These are phyloP conservation scores for Agrotis ipsilon DNA, from an alignment of 2,888 invertebrate genomes.

Conservation along the genomic window DNA sequence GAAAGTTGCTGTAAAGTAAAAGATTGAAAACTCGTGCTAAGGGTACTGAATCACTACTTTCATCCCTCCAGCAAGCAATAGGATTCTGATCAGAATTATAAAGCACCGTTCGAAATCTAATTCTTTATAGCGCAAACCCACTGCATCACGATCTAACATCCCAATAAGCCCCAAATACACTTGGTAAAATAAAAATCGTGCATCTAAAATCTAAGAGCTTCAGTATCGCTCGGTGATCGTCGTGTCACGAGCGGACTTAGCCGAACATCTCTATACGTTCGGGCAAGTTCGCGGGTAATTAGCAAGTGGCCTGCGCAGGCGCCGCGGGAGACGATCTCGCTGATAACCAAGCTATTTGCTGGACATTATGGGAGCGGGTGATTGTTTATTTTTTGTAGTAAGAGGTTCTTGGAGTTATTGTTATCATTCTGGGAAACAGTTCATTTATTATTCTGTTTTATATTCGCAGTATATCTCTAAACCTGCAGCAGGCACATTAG, in stretches of 20 bases:
- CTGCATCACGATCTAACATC: constrained; percentile 13
- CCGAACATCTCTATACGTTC: constrained; percentile 60
- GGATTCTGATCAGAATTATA: not conserved
- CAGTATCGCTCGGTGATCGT: constrained; percentile 56
- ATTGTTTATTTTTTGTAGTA: constrained; percentile 44
- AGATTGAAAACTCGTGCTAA: too few species aligned
- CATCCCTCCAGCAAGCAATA: too few species aligned
- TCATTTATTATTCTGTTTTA: not conserved
- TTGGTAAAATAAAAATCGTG: constrained; percentile 67
- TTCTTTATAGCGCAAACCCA: constrained; percentile 7
- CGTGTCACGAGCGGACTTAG: constrained; percentile 68
- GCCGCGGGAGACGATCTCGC: constrained; percentile 60
- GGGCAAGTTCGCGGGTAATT: constrained; percentile 70
- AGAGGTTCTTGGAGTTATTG: constrained; percentile 11
- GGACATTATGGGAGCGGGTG: constrained; percentile 43
- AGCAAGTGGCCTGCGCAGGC: constrained; percentile 71
- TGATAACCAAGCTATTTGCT: constrained; percentile 63
- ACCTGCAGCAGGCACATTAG: not conserved
- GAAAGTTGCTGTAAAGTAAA: too few species aligned
- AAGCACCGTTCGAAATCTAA: constrained; percentile 11
- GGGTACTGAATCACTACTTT: too few species aligned
- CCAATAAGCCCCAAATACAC: constrained; percentile 50
- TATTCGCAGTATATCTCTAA: not conserved
- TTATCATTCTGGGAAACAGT: not conserved
- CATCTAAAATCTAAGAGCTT: constrained; percentile 70